These are phyloP conservation scores for Dyspetes luteomarginatus DNA, from an alignment of 2,888 invertebrate species.

Conservation along the genomic window DNA sequence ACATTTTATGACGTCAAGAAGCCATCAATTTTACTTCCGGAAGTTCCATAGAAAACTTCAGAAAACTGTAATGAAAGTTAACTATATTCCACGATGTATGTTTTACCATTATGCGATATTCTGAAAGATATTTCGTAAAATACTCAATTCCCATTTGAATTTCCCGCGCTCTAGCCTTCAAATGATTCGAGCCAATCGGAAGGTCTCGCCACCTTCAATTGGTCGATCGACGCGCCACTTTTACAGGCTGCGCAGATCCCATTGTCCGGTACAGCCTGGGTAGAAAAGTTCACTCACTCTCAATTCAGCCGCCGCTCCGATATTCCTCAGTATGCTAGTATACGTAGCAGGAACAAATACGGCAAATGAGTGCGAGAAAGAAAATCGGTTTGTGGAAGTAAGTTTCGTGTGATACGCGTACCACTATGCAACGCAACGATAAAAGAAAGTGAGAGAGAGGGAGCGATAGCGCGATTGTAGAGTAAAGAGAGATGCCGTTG, in stretches of 20 bases:
- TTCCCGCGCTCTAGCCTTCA: background rate
- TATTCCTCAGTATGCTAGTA: constrained; percentile 42
- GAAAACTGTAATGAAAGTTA: no score
- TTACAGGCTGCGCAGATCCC: background rate
- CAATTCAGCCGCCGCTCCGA: constrained; percentile 16
- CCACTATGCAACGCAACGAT: background rate
- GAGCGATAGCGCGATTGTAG: background rate
- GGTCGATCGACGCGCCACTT: background rate
- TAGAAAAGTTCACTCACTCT: constrained; percentile 5
- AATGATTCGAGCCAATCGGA: background rate
- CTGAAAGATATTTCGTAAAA: no score
- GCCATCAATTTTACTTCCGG: no score
- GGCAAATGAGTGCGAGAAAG: constrained; percentile 52
- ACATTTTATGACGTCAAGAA: no score
- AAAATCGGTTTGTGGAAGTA: constrained; percentile 50
- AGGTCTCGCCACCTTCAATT: background rate
- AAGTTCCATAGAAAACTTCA: no score
- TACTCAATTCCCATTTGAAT: no score
- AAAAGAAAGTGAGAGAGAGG: constrained; percentile 29
- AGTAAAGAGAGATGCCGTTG: no score
- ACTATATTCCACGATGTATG: no score
- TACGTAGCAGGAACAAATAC: constrained; percentile 49
- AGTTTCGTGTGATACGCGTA: constrained; percentile 31
- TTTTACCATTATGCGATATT: no score
- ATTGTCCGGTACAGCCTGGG: constrained; percentile 29